Percentiles rank a stretch among this genome's conserved stretches.
phyloP scores from a whole-genome alignment of 2,888 invertebrate genomes.

The Agapostemon virescens region DNA sequence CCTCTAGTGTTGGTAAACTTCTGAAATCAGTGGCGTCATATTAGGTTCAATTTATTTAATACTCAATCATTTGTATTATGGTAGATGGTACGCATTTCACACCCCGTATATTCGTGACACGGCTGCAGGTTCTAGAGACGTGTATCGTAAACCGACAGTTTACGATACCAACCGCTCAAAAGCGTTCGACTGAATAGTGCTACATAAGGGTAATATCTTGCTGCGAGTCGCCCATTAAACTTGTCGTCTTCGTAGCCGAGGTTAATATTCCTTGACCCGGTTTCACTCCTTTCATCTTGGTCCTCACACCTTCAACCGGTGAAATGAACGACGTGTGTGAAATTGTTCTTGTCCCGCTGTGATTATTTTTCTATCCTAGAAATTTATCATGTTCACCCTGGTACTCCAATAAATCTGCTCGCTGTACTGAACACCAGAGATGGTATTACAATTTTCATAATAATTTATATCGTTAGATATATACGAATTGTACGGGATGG shows the following conservation, averaged over 20 bases:
- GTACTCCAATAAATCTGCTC: not conserved
- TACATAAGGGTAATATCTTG: constrained; percentile 26
- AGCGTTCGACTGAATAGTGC: constrained; percentile 24
- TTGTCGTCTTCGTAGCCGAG: constrained; percentile 23
- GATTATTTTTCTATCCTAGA: not conserved
- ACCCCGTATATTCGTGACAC: not conserved
- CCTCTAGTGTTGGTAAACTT: not conserved
- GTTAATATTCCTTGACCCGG: constrained; percentile 41
- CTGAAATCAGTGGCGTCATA: not conserved
- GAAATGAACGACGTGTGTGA: not conserved
- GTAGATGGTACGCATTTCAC: not conserved
- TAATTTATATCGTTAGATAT: not conserved
- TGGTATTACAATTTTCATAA: not conserved
- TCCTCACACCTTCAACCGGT: not conserved
- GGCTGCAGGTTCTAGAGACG: constrained; percentile 9
- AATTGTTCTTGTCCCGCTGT: not conserved
- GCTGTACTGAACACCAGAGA: not conserved
- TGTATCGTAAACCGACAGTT: constrained; percentile 39
- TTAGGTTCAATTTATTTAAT: not conserved
- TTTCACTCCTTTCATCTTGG: constrained; percentile 13
- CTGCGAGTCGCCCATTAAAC: constrained; percentile 39
- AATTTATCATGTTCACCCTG: not conserved
- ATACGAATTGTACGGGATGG: not conserved
- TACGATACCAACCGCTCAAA: constrained; percentile 39
- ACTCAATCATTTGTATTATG: not conserved